phyloP scores from a whole-genome alignment of 2,888 invertebrate genomes.

The Eustalomyia histrio region DNA sequence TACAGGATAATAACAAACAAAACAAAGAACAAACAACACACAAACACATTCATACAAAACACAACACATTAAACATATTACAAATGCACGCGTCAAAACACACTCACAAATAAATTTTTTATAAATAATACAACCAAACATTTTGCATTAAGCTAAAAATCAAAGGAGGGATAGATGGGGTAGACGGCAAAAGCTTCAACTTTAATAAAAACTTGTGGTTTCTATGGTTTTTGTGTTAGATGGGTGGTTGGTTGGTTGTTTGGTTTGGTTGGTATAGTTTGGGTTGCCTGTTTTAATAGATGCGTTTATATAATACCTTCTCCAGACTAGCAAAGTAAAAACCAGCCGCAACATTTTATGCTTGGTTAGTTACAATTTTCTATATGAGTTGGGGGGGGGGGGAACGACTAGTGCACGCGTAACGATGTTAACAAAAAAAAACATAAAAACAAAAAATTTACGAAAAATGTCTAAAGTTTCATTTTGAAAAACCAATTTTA shows the following conservation, averaged over 20 bases:
- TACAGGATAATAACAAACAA: slow-evolving; percentile 31
- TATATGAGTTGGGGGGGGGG: slow-evolving; percentile 5
- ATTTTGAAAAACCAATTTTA: slow-evolving; percentile 49
- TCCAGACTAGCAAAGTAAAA: slow-evolving; percentile 33
- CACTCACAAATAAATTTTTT: slow-evolving; percentile 44
- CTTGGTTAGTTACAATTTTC: slow-evolving; percentile 58
- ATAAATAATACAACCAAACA: slow-evolving; percentile 27
- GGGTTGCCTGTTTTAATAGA: slow-evolving; percentile 21
- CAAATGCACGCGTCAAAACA: slow-evolving; percentile 58
- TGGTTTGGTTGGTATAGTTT: slow-evolving; percentile 5
- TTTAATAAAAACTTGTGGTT: slow-evolving; percentile 64
- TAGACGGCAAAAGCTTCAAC: slow-evolving; percentile 38
- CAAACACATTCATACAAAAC: slow-evolving; percentile 8
- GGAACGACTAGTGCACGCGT: slow-evolving; percentile 41
- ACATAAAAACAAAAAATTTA: slow-evolving; percentile 10
- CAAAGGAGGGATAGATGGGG: slow-evolving; percentile 1
- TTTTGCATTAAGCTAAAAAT: slow-evolving; percentile 22
- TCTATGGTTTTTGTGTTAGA: slow-evolving; percentile 55
- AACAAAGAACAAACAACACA: slow-evolving; percentile 19
- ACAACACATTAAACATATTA: slow-evolving; percentile 59
- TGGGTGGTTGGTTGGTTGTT: slow-evolving; percentile 22
- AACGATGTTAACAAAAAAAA: slow-evolving; percentile 22
- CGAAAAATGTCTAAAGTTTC: slow-evolving; percentile 46
- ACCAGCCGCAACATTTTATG: slow-evolving; percentile 58
- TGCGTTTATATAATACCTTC: slow-evolving; percentile 53